phyloP scores from a whole-genome alignment of 1,140 invertebrate species.

The Drosophila suzukii region DNA sequence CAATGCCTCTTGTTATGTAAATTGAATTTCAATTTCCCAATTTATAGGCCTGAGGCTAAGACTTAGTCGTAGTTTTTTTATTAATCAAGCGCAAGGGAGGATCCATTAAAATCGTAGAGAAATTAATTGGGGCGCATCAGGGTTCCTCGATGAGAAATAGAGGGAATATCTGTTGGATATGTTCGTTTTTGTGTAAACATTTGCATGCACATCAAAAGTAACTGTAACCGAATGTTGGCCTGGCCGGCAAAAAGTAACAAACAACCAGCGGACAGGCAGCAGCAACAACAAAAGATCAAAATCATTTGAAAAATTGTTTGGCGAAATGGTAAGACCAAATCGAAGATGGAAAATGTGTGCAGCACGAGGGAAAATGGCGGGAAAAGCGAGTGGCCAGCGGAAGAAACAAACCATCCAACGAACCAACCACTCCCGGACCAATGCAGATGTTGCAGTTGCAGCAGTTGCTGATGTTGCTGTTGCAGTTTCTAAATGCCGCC shows the following conservation, averaged over 20 bases:
- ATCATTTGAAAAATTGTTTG: slow-evolving; percentile 57
- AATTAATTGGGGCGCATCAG: slow-evolving; percentile 45
- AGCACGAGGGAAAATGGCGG: background rate
- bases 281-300: slow-evolving; percentile 51
- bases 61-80: background rate
- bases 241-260: slow-evolving; percentile 43
- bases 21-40: slow-evolving; percentile 30
- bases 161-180: background rate
- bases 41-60: slow-evolving; percentile 4
- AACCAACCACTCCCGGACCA: slow-evolving; percentile 49
- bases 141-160: slow-evolving; percentile 2
- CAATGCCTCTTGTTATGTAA: slow-evolving; percentile 37
- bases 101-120: slow-evolving; percentile 9
- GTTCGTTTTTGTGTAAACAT: slow-evolving; percentile 50
- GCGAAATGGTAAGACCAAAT: slow-evolving; percentile 42
- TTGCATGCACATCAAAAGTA: slow-evolving; percentile 62
- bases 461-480: slow-evolving; percentile 28
- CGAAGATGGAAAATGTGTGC: slow-evolving; percentile 37
- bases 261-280: slow-evolving; percentile 30
- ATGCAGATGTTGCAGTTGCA: slow-evolving; percentile 27
- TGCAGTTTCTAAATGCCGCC: slow-evolving; percentile 60
- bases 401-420: slow-evolving; percentile 23
- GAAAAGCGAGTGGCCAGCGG: background rate
- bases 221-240: slow-evolving; percentile 43
- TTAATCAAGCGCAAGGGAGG: slow-evolving; percentile 24